phyloP scores from a whole-genome alignment of 2,888 invertebrate genomes.

The Luffia ferchaultella region DNA sequence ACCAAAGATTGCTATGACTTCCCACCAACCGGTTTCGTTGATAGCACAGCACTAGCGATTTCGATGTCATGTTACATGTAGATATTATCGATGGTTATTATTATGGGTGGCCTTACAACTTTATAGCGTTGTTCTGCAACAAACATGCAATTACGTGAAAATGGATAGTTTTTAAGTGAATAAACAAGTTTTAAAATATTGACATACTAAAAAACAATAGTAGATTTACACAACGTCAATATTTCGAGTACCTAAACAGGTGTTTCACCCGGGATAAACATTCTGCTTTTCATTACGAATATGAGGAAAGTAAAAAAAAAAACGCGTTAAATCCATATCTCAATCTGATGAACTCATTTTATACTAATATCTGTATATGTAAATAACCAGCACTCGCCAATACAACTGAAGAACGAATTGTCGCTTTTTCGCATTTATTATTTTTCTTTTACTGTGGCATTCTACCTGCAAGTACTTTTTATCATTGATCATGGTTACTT shows the following conservation, averaged over 20 bases:
- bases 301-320: background rate
- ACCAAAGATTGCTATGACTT: too few relatives aligned
- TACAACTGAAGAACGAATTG: too few relatives aligned
- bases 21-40: background rate
- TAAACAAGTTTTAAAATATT: background rate
- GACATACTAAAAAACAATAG: background rate
- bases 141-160: background rate
- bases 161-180: background rate
- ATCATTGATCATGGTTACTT: too few relatives aligned
- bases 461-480: too few relatives aligned
- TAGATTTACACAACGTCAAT: background rate
- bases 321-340: background rate
- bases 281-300: too few relatives aligned
- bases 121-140: background rate
- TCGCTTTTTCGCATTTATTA: too few relatives aligned
- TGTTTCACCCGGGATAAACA: background rate
- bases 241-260: background rate
- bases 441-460: too few relatives aligned
- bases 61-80: conserved; percentile 36
- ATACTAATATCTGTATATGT: background rate
- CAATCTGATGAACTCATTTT: background rate
- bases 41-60: conserved; percentile 34
- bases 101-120: conserved; percentile 24
- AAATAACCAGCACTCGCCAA: background rate
- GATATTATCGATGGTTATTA: conserved; percentile 46